These are phyloP conservation scores for Disparrhopalites patrizii DNA, from an alignment of 2,888 invertebrate genomes.

Conservation along the genomic window DNA sequence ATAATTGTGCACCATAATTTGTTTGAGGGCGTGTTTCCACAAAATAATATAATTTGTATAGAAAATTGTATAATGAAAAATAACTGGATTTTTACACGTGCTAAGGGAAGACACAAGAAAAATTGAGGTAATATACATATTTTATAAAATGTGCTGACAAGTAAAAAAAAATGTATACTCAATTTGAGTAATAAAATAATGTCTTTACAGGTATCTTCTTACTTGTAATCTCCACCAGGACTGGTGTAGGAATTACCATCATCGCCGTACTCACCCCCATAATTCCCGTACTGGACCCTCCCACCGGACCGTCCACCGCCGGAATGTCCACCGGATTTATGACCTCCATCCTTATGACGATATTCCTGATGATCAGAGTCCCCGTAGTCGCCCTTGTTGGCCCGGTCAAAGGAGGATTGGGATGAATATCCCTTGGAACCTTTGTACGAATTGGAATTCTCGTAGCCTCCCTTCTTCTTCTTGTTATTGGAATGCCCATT, in stretches of 20 bases:
- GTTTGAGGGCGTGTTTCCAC: no score
- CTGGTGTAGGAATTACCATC: conserved; percentile 22
- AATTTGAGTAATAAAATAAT: no score
- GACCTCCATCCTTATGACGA: conserved; percentile 18
- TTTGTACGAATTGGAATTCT: conserved; percentile 24
- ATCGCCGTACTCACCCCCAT: conserved; percentile 22
- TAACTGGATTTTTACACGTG: no score
- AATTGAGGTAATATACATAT: no score
- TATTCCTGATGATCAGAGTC: conserved; percentile 29
- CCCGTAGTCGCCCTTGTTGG: conserved; percentile 23
- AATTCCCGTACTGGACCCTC: conserved; percentile 8
- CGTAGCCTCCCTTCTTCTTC: conserved; percentile 23
- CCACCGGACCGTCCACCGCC: conserved; percentile 8
- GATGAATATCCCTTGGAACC: conserved; percentile 27
- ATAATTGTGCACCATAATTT: no score
- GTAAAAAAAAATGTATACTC: no score
- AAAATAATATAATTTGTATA: no score
- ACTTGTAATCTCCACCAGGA: conserved; percentile 20
- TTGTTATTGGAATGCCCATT: conserved; percentile 30
- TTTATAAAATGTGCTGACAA: not conserved
- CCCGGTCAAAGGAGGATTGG: conserved; percentile 23
- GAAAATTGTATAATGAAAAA: no score
- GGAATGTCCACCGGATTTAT: not conserved
- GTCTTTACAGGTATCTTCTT: no score
- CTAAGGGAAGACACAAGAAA: no score